These are phyloP conservation scores for Lasioglossum morio DNA, from an alignment of 2,888 invertebrate genomes.

Conservation along the genomic window DNA sequence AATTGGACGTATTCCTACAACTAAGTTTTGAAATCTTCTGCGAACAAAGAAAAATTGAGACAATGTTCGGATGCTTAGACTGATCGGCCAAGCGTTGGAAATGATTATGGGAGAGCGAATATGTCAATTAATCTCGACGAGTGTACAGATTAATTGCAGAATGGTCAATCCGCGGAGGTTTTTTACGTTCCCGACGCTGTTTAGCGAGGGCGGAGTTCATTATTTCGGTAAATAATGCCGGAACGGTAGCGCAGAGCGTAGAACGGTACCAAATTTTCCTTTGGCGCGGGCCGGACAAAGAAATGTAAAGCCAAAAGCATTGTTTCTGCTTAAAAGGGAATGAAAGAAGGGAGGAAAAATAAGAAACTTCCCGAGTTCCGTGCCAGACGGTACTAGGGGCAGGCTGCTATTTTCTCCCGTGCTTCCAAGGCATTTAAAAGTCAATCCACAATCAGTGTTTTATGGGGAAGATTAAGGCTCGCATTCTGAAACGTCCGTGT, in stretches of 20 bases:
- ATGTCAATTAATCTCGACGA: not conserved
- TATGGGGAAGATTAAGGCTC: constrained; percentile 54
- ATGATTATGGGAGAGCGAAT: not conserved
- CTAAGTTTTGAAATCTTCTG: no score
- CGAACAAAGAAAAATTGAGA: not conserved
- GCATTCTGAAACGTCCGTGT: constrained; percentile 49
- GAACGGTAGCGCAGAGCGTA: not conserved
- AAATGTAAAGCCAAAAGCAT: constrained; percentile 20
- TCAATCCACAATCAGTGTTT: constrained; percentile 61
- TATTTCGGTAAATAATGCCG: constrained; percentile 5
- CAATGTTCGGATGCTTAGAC: not conserved
- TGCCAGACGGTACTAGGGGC: constrained; percentile 53
- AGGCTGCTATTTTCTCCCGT: constrained; percentile 53
- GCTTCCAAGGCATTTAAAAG: constrained; percentile 58
- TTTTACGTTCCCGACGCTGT: not conserved
- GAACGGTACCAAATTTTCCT: constrained; percentile 23
- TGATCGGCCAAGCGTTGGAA: not conserved
- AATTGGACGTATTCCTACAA: no score
- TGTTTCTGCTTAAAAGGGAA: constrained; percentile 26
- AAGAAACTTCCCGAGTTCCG: constrained; percentile 52
- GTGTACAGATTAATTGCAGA: not conserved
- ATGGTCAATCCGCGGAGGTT: not conserved
- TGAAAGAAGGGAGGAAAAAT: constrained; percentile 36
- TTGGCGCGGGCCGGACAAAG: not conserved
- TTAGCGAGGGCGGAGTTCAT: not conserved